A percentile compares a stretch with the other conserved stretches of the same genome.
phyloP scores from a whole-genome alignment of 2,888 invertebrate genomes.

The Aphidius colemani region DNA sequence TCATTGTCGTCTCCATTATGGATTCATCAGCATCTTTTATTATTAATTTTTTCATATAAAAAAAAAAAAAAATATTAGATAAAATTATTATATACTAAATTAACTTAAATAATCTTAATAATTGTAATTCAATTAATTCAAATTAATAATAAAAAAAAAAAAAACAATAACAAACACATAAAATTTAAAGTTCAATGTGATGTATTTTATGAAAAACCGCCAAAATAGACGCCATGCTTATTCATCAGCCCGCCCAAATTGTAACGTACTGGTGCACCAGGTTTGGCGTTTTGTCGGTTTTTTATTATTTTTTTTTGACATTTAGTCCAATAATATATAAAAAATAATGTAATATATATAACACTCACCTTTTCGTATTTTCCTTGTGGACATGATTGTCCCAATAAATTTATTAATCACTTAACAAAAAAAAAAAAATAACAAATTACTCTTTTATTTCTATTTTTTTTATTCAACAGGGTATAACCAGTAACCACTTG shows the following conservation, averaged over 20 bases:
- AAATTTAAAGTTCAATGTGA: constrained; percentile 30
- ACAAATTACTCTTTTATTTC: not conserved
- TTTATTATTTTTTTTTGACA: no score
- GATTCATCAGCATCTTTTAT: constrained; percentile 28
- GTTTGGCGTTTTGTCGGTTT: constrained; percentile 9
- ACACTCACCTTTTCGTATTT: constrained; percentile 42
- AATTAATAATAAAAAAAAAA: constrained; percentile 4
- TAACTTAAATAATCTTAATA: not conserved
- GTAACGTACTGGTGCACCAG: constrained; percentile 22
- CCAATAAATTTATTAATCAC: not conserved
- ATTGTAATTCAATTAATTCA: not conserved
- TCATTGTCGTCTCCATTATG: constrained; percentile 26
- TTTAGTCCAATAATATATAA: no score
- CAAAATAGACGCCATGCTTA: constrained; percentile 41
- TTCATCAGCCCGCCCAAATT: constrained; percentile 42
- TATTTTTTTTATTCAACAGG: no score
- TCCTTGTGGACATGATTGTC: constrained; percentile 41
- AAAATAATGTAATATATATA: no score
- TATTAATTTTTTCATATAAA: constrained; percentile 32
- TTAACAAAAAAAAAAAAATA: not conserved
- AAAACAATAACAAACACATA: constrained; percentile 19
- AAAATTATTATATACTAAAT: not conserved
- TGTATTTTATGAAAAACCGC: constrained; percentile 32
- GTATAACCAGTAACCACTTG: no score
- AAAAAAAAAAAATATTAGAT: not conserved